Evolutionary conservation across 1,140 invertebrate genomes (phyloP).

Genomic region (Brachionus paranguensis): DNA sequence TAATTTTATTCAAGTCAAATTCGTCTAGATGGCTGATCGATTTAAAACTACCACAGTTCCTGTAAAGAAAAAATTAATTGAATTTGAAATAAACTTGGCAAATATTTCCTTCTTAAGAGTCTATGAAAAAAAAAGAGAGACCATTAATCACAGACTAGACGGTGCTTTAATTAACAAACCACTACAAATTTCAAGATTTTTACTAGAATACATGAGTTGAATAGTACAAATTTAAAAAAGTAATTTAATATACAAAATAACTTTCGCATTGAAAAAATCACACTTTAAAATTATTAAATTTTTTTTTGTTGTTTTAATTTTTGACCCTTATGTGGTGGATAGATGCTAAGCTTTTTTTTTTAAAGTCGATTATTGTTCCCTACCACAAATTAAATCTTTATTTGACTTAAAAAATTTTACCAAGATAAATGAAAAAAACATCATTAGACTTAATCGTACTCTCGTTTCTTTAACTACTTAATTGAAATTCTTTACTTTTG

Average conservation of each 20-base stretch:
- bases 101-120: not conserved
- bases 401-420: not conserved
- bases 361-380: not conserved
- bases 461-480: not conserved
- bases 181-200: not conserved
- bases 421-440: conserved; percentile 12
- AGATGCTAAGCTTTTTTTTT: not conserved
- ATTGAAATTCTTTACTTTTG: conserved; percentile 23
- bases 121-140: not conserved
- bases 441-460: conserved; percentile 31
- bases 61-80: not conserved
- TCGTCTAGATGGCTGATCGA: not conserved
- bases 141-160: conserved; percentile 28
- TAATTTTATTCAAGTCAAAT: too few species aligned
- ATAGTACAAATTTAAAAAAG: not conserved
- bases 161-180: not conserved
- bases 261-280: conserved; percentile 26
- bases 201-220: not conserved
- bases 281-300: not conserved
- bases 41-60: not conserved
- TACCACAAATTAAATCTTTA: not conserved
- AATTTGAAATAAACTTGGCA: not conserved
- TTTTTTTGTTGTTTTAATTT: not conserved
- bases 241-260: conserved; percentile 29
- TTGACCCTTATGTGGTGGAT: not conserved